Base-by-base conservation (phyloP, 2,113 vertebrate genomes). In the Genyomyrus donnyi region DNA sequence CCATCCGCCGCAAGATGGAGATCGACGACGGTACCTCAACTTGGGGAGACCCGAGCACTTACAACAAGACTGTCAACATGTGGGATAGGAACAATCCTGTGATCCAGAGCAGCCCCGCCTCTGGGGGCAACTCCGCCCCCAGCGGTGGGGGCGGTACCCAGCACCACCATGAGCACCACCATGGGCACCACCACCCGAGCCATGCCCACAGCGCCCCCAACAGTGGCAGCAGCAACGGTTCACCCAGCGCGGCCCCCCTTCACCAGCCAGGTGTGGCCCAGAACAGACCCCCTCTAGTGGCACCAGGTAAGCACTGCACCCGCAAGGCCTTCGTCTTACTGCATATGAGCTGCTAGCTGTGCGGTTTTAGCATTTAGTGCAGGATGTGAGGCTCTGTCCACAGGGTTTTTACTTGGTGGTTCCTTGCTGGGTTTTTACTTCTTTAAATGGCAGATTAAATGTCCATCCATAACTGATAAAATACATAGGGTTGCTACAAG, bases 21-120 rank as follows among this genome's bases (percentile, higher is more conserved):
- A 99, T 99, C 1, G 98, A 99, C 90, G 98, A 99, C 88, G 98
- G 98, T 95, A 99, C 98, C 93, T 98, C 98, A 93, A 98, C 98
- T 93, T 99, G 98, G 98, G 98, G 98, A 11, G 98, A 99, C 96
- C 98, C 98, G 24, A 97, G 91, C 93, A 92, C 94, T 91, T 97
- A 97, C 95, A 97, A 95, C 94, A 98, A 98, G 95, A 95, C 97
- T 93, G 98, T 98, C 95, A 99, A 98, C 93, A 96, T 99, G 98
- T 99, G 98, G 98, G 98, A 99, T 94, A 97, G 97, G 93, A 99
- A 99, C 94, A 98, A 96, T 94, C 96, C 98, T 70, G 96, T 96
- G 88, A 94, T 96, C 91, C 97, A 95, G 95, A 95, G 94, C 95
- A 96, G 94, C 91, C 91, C 92, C 77, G 90, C 88, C 46, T 88